Conservation (phyloP, 2,797 vertebrate genomes). For the Masticophis lateralis region DNA sequence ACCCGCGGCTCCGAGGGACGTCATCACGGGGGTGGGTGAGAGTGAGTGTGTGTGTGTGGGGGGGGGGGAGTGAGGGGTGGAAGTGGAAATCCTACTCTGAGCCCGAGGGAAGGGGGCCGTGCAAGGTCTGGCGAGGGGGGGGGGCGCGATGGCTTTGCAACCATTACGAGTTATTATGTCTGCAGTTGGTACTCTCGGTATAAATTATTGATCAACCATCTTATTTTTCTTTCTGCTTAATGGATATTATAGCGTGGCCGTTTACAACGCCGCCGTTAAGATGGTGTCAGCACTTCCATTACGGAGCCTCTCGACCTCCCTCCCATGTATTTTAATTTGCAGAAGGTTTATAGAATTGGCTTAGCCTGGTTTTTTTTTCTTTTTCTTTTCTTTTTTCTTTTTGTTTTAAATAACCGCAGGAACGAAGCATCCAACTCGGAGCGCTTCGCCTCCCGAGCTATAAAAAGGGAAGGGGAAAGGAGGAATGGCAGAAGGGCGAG, state of each 20-base stretch:
- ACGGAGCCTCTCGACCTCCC: slow-evolving; percentile 56
- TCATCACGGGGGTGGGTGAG: slow-evolving; percentile 29
- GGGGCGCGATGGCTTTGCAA: slow-evolving; percentile 77
- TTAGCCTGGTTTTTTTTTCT: neutral
- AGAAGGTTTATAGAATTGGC: neutral
- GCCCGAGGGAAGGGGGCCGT: neutral
- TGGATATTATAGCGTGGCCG: slow-evolving; percentile 79
- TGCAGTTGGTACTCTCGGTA: slow-evolving; percentile 82
- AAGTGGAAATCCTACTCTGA: neutral
- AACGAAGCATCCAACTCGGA: neutral
- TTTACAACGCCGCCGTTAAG: slow-evolving; percentile 76
- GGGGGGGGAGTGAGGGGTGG: slow-evolving; percentile 27
- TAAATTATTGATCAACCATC: slow-evolving; percentile 83
- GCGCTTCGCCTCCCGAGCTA: slow-evolving; percentile 52
- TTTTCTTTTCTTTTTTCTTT: no score
- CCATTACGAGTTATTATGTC: slow-evolving; percentile 83
- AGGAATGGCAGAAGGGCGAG: neutral
- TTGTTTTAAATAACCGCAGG: neutral
- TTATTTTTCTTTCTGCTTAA: slow-evolving; percentile 83
- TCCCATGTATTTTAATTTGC: neutral
- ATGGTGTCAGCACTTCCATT: slow-evolving; percentile 78
- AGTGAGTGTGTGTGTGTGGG: no score
- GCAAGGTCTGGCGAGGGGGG: slow-evolving; percentile 68
- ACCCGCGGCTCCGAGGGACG: slow-evolving; percentile 55
- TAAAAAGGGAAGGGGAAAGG: neutral